Evolutionary conservation across 1,140 invertebrate species (phyloP).

Genomic region (Drosophila obscura): DNA sequence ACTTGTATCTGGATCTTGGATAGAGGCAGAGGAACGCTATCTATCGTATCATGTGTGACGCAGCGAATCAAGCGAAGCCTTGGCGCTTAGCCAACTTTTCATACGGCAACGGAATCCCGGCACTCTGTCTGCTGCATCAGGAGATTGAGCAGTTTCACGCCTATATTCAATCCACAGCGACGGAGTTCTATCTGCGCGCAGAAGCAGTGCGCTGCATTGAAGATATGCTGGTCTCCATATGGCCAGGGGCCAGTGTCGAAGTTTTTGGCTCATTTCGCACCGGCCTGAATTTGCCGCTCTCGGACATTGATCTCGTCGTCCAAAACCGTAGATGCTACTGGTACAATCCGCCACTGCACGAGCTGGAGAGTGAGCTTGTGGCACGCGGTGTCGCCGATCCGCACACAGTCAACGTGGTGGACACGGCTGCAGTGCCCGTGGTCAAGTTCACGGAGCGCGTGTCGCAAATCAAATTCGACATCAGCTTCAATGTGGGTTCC

Average conservation of each 20-base stretch:
- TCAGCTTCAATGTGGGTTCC: conserved; percentile 54
- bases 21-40: background rate
- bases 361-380: conserved; percentile 38
- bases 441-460: conserved; percentile 59
- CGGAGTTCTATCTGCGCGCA: conserved; percentile 42
- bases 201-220: conserved; percentile 49
- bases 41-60: conserved; percentile 18
- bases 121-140: conserved; percentile 39
- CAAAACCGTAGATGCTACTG: conserved; percentile 15
- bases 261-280: conserved; percentile 62
- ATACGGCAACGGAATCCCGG: conserved; percentile 48
- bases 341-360: conserved; percentile 24
- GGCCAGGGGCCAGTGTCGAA: conserved; percentile 52
- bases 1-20: no score
- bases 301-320: conserved; percentile 58
- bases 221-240: conserved; percentile 34
- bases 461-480: conserved; percentile 61
- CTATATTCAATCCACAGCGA: conserved; percentile 50
- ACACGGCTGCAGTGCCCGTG: conserved; percentile 62
- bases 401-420: conserved; percentile 41
- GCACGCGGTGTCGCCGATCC: conserved; percentile 30
- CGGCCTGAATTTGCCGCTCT: conserved; percentile 48
- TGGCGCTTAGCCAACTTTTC: conserved; percentile 38
- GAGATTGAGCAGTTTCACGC: conserved; percentile 64
- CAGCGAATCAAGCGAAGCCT: conserved; percentile 17